Conservation (phyloP, 1,140 invertebrate species). For the Formica exsecta region DNA sequence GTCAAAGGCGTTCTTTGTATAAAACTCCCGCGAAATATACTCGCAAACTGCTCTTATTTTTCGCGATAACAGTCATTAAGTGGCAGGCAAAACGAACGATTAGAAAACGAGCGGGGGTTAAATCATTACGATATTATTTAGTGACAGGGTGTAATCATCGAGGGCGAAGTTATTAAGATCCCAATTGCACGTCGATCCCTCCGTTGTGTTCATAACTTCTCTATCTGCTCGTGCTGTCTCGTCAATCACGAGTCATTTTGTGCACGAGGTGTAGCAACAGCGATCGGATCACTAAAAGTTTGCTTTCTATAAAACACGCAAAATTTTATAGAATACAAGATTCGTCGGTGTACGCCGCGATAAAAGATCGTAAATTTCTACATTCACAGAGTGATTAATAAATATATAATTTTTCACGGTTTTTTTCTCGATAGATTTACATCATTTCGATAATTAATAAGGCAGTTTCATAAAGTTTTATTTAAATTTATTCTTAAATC, state of each 20-base stretch:
- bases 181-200: constrained; percentile 25
- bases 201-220: constrained; percentile 43
- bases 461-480: neutral
- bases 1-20: constrained; percentile 42
- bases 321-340: constrained; percentile 16
- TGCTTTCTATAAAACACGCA: neutral
- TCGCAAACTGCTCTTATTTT: constrained; percentile 39
- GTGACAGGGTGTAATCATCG: constrained; percentile 62
- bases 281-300: neutral
- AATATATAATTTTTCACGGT: neutral
- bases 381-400: neutral
- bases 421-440: neutral
- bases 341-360: no score
- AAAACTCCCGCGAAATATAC: constrained; percentile 19
- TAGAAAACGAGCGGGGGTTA: constrained; percentile 28
- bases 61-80: constrained; percentile 47
- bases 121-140: constrained; percentile 62
- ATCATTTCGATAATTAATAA: neutral
- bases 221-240: constrained; percentile 39
- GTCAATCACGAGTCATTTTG: constrained; percentile 13
- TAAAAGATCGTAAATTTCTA: neutral
- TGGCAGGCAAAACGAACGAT: constrained; percentile 38
- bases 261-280: constrained; percentile 6
- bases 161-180: constrained; percentile 49
- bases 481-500: neutral